Base-by-base conservation (phyloP, 2,797 vertebrate genomes). In the Hipposideros larvatus region DNA sequence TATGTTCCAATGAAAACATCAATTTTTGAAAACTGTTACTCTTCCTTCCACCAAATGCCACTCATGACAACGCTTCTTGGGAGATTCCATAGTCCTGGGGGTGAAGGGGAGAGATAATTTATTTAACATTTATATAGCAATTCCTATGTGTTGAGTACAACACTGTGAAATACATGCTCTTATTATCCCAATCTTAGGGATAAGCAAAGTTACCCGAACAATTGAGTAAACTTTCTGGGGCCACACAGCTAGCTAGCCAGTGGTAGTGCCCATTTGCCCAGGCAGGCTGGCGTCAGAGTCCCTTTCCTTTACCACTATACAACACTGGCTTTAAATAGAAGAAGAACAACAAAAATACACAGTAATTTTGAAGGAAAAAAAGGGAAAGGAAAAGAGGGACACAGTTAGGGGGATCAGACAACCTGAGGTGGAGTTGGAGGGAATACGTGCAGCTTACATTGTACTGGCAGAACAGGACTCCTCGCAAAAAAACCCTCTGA, bases 361-460 rank as follows among this genome's bases (percentile, higher is more conserved):
- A 34, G 21, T 59, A 55, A 57, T 22, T 87, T 14, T 43, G 63
- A 57, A 63, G 53, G 43, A 11, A 66, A 24, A 34, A 41, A 41
- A 37, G 5, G 10, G 21, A 66, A 48, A 66, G 18, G 18, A 43
- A 65, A 87, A 65, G 24, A 24, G n/a, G 66, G 51, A 11, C 66
- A 18, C 2, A 0, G 46, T 11, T 4, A 37, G 26, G 21, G 9
- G 57, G 16, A 94, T 4, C 1, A 61, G 34, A 28, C 16, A 10
- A 34, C 48, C 15, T 31, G 18, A 87, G 34, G 1, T 10, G 0
- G 19, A 22, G 16, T 3, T 24, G 13, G 41, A 68, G 43, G 53
- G 1, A n/a, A 8, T 10, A 4, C 14, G 51, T 51, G n/a, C 1
- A 4, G 21, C 13, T 53, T 43, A 26, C 19, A 7, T 3, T 4